Percentiles rank a stretch among this genome's conserved stretches.
phyloP scores from a whole-genome alignment of 2,797 vertebrate genomes.

The Dipus sagitta region DNA sequence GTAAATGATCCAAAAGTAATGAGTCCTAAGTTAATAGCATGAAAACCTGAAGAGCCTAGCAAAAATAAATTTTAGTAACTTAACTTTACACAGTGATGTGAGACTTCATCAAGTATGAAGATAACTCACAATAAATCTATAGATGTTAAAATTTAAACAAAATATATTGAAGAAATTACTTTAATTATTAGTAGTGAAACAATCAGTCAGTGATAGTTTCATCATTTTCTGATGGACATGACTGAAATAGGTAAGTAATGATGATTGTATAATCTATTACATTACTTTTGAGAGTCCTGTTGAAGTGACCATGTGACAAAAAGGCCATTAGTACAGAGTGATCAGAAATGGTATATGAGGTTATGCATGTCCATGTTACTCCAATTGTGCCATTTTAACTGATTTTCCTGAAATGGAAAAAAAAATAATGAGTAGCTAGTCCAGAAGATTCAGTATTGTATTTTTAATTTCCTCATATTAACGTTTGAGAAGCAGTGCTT shows the following conservation, averaged over 20 bases:
- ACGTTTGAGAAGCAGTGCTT: background rate
- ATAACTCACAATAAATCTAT: background rate
- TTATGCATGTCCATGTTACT: background rate
- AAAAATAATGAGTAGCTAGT: background rate
- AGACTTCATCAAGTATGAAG: background rate
- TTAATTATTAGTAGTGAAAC: background rate
- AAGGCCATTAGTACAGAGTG: background rate
- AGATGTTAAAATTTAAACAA: background rate
- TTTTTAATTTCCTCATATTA: background rate
- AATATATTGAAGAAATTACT: background rate
- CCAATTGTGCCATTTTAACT: background rate
- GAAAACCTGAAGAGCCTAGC: background rate
- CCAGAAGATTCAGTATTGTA: background rate
- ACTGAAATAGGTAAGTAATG: too few relatives aligned
- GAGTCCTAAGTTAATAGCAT: background rate
- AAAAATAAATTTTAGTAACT: slow-evolving; percentile 13
- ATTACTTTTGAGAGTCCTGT: background rate
- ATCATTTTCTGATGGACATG: background rate
- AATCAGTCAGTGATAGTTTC: background rate
- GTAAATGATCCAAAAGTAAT: slow-evolving; percentile 37
- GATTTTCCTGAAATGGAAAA: background rate
- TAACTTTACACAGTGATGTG: background rate
- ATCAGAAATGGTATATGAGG: background rate
- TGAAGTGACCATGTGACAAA: background rate
- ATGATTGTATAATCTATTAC: too few relatives aligned